Conservation (phyloP, 2,113 vertebrate genomes). For the Daphoenositta chrysoptera region DNA sequence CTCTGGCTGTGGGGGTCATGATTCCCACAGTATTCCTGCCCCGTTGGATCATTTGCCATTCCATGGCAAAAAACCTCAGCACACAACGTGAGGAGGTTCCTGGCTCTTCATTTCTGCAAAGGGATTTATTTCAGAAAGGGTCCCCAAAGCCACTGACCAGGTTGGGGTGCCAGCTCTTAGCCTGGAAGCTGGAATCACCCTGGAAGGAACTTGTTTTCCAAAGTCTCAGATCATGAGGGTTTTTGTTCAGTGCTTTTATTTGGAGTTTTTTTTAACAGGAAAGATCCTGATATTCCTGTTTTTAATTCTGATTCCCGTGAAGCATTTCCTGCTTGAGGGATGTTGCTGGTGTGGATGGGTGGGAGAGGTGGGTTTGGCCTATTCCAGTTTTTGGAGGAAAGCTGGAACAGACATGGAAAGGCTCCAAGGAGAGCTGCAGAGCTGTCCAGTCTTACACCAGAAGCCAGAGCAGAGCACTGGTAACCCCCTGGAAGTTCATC, state of each 20-base stretch:
- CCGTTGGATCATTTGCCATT: neutral
- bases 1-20: rapidly evolving
- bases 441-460: neutral
- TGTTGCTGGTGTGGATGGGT: rapidly evolving
- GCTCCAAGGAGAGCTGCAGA: neutral
- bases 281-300: neutral
- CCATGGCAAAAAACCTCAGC: rapidly evolving
- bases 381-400: neutral
- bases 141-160: neutral
- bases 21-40: neutral
- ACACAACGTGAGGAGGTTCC: rapidly evolving
- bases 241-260: neutral
- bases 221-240: neutral
- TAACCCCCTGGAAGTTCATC: neutral
- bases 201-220: neutral
- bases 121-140: neutral
- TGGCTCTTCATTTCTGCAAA: rapidly evolving
- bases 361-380: neutral
- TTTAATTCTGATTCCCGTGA: neutral
- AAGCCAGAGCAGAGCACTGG: neutral
- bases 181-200: neutral
- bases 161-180: neutral
- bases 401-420: neutral
- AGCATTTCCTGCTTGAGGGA: neutral
- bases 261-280: neutral